phyloP scores from a whole-genome alignment of 1,140 invertebrate species.

The Nasonia vitripennis region DNA sequence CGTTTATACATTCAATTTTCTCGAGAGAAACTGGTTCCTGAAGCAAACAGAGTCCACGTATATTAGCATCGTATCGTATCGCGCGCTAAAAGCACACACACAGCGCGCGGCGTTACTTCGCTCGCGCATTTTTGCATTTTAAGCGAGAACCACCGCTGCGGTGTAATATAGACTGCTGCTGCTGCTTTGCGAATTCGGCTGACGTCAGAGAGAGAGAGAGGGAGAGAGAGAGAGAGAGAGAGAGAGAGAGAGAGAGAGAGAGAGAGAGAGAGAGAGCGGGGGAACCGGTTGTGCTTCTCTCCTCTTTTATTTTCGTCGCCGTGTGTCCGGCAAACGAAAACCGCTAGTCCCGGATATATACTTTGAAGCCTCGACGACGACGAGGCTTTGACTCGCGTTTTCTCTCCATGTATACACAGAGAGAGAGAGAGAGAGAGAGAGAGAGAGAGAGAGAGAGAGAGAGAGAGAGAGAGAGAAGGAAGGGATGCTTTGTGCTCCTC shows the following conservation, averaged over 20 bases:
- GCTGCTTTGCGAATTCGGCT: neutral
- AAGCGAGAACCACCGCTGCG: neutral
- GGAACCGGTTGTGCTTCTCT: neutral
- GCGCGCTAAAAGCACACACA: neutral
- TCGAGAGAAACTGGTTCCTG: neutral
- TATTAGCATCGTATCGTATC: neutral
- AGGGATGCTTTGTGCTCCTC: neutral
- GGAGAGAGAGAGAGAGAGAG: neutral
- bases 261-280: neutral
- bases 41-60: too few relatives aligned
- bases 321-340: conserved; percentile 62
- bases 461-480: too few relatives aligned
- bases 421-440: neutral
- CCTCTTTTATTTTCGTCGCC: conserved; percentile 44
- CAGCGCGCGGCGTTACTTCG: neutral
- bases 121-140: conserved; percentile 1
- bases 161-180: neutral
- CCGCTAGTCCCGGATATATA: conserved; percentile 65
- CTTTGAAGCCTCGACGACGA: conserved; percentile 45
- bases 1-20: neutral
- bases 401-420: neutral
- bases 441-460: too few relatives aligned
- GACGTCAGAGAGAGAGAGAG: neutral
- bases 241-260: neutral
- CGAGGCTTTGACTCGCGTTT: conserved; percentile 12